These are phyloP conservation scores for Xylota segnis DNA, from an alignment of 2,888 invertebrate species.

Conservation along the genomic window DNA sequence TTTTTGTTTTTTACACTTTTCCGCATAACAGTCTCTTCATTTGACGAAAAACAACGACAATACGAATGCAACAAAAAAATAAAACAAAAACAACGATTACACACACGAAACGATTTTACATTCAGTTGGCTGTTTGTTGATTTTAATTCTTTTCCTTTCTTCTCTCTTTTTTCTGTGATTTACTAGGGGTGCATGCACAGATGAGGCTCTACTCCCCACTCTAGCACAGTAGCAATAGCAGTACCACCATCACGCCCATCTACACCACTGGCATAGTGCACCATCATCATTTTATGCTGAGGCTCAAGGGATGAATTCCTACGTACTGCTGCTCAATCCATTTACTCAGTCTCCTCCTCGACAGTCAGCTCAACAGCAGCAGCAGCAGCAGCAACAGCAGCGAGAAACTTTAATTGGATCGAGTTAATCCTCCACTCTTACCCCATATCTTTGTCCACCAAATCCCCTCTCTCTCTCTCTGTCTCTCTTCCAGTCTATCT, in stretches of 20 bases:
- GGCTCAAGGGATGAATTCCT: slow-evolving; percentile 70
- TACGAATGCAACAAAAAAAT: slow-evolving; percentile 5
- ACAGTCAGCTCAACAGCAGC: slow-evolving; percentile 49
- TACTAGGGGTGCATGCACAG: slow-evolving; percentile 71
- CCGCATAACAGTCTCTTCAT: slow-evolving; percentile 25
- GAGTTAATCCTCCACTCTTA: slow-evolving; percentile 60
- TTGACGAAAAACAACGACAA: slow-evolving; percentile 6
- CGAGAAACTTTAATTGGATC: slow-evolving; percentile 73
- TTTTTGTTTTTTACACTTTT: slow-evolving; percentile 7
- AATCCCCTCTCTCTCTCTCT: not conserved
- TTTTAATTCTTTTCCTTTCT: slow-evolving; percentile 26
- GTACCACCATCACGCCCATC: slow-evolving; percentile 10
- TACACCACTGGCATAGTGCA: slow-evolving; percentile 35
- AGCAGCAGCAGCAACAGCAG: slow-evolving; percentile 52
- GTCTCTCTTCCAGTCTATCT: not conserved
- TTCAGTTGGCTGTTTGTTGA: slow-evolving; percentile 48
- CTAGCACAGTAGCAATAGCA: not conserved
- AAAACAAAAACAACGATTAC: slow-evolving; percentile 35
- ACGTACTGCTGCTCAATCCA: slow-evolving; percentile 54
- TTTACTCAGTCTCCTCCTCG: slow-evolving; percentile 54
- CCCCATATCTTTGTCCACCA: not conserved
- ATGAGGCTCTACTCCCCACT: slow-evolving; percentile 56
- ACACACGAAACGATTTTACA: slow-evolving; percentile 49
- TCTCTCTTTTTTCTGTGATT: slow-evolving; percentile 48
- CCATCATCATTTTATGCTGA: slow-evolving; percentile 59